phyloP scores from a whole-genome alignment of 2,888 invertebrate species.

The Brachypalpus laphriformis region DNA sequence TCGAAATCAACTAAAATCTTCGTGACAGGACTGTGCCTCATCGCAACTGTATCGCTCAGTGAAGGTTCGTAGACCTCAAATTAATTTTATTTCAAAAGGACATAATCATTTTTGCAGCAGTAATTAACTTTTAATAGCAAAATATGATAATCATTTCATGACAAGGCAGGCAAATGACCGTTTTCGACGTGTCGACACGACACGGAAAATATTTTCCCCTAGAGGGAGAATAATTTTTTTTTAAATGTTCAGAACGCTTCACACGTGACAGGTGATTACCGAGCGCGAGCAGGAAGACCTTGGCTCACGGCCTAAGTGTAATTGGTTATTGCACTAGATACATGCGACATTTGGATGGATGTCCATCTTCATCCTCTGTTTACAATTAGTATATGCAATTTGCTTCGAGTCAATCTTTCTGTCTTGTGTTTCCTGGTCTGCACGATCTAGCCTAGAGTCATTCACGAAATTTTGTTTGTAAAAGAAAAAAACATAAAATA shows the following conservation, averaged over 20 bases:
- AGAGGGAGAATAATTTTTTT: slow-evolving; percentile 13
- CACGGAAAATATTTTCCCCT: slow-evolving; percentile 4
- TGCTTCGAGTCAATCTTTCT: slow-evolving; percentile 41
- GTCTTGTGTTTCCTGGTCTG: slow-evolving; percentile 37
- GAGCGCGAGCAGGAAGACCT: slow-evolving; percentile 35
- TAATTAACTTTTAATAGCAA: not conserved
- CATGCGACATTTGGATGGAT: slow-evolving; percentile 34
- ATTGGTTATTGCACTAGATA: slow-evolving; percentile 29
- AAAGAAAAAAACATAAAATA: slow-evolving; percentile 42
- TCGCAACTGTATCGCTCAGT: slow-evolving; percentile 54
- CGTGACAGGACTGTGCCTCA: slow-evolving; percentile 67
- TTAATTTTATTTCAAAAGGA: slow-evolving; percentile 24
- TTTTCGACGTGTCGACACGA: slow-evolving; percentile 1
- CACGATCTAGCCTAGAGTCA: slow-evolving; percentile 21
- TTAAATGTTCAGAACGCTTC: not conserved
- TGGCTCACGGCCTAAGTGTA: slow-evolving; percentile 44
- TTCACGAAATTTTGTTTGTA: slow-evolving; percentile 38
- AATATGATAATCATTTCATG: slow-evolving; percentile 1
- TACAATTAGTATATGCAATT: slow-evolving; percentile 34
- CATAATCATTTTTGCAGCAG: not conserved
- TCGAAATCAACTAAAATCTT: slow-evolving; percentile 63
- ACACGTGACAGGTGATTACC: slow-evolving; percentile 67
- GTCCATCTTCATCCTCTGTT: slow-evolving; percentile 20
- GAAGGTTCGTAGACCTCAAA: slow-evolving; percentile 61
- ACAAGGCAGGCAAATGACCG: slow-evolving; percentile 32